Base-by-base conservation (phyloP, 2,797 vertebrate species). In the Odontamblyopus lacepedii region DNA sequence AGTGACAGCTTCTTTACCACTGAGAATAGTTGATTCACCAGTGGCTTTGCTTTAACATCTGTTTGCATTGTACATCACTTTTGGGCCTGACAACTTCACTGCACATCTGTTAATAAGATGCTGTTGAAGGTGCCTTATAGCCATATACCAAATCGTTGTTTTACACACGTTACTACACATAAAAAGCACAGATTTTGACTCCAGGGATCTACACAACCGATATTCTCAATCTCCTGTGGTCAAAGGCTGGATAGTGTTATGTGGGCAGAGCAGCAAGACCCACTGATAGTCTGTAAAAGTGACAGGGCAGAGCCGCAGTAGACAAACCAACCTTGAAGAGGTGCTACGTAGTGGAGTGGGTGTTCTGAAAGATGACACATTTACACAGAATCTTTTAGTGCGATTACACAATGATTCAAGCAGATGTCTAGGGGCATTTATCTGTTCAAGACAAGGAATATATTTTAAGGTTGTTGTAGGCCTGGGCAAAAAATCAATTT, bases 231-330 rank as follows among this genome's bases (percentile, higher is more conserved):
- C 74, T 74, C 75, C 56, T 38, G 72, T 68, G 73, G 79, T 71
- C 12, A 1, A 0, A 66, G 59, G 2, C 29, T 3, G n/a, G 72
- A 70, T 76, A 76, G 78, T 55, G 80, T 86, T 85, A 82, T 79
- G 60, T 2, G 66, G 65, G 59, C 72, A 6, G 67, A 74, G 69
- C 70, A 12, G 72, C 69, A 53, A 61, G 63, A 83, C 78, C 67
- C 64, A 66, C 32, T 82, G 78, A 81, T 38, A 64, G 69, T 71
- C 77, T 72, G 76, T 80, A 81, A 86, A 87, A 75, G 78, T 70
- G 73, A 79, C 84, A 75, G 69, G 0, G 64, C 70, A 67, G 57
- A 82, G 65, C 65, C 41, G 41, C 13, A 26, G 60, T 63, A 26
- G 55, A 23, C 71, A 79, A 73, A 82, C 67, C 63, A 71, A 75